phyloP scores from a whole-genome alignment of 1,140 invertebrate species.

The Bathynomus jamesi region DNA sequence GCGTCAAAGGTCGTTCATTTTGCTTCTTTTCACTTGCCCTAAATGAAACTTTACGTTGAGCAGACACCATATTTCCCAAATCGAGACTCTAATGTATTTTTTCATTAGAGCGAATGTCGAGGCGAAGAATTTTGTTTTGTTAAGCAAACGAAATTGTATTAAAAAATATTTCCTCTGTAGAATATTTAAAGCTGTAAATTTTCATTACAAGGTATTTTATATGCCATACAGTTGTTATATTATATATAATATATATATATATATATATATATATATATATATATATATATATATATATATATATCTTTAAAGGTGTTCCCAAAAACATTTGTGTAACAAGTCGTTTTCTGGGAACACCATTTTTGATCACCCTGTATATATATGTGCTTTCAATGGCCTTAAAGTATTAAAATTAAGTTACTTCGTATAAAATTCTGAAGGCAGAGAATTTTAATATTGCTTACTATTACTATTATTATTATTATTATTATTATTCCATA shows the following conservation, averaged over 20 bases:
- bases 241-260: background rate
- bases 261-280: background rate
- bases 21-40: background rate
- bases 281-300: background rate
- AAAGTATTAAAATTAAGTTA: no score
- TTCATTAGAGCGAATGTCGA: background rate
- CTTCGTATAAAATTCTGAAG: no score
- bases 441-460: no score
- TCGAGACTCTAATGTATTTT: background rate
- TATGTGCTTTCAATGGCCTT: no score
- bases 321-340: no score
- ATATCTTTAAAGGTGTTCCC: background rate
- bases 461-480: no score
- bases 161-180: background rate
- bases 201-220: background rate
- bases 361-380: no score
- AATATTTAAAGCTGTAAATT: background rate
- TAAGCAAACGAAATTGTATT: background rate
- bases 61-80: background rate
- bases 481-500: no score
- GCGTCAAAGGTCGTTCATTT: no score
- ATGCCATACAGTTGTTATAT: background rate
- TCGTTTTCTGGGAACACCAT: no score
- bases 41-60: background rate
- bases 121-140: background rate